These are phyloP conservation scores for Caenorhabditis plicata DNA, from an alignment of 2,888 invertebrate genomes.

Conservation along the genomic window DNA sequence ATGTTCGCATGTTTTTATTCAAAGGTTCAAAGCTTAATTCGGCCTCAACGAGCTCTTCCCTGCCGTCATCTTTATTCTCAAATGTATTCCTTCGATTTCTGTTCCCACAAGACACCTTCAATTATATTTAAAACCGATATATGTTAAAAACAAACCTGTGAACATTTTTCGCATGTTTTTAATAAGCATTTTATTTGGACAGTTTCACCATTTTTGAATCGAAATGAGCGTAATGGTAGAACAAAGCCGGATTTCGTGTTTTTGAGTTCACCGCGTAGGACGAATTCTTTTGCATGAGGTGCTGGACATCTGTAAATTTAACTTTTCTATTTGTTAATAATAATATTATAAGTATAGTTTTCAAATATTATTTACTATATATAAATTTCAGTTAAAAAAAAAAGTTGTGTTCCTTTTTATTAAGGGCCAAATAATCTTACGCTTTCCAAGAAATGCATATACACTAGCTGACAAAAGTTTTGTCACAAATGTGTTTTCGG, in stretches of 20 bases:
- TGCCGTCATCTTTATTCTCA: not conserved
- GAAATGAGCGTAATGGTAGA: conserved; percentile 40
- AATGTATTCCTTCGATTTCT: conserved; percentile 14
- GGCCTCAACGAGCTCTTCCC: conserved; percentile 8
- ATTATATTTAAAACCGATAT: not conserved
- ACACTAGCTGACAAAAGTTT: no score
- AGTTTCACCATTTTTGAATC: conserved; percentile 32
- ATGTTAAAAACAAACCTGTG: conserved; percentile 12
- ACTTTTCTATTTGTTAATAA: not conserved
- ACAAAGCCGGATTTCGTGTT: conserved; percentile 27
- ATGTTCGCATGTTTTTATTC: no score
- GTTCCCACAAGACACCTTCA: conserved; percentile 11
- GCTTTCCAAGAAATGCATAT: no score
- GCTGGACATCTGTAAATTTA: conserved; percentile 30
- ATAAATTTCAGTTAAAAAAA: no score
- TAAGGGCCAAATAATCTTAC: no score
- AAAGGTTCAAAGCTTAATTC: no score
- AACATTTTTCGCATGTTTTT: conserved; percentile 30
- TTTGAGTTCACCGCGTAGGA: conserved; percentile 31
- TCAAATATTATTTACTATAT: no score
- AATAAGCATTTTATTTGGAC: conserved; percentile 38
- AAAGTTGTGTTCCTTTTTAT: no score
- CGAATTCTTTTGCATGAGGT: conserved; percentile 34
- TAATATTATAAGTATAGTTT: not conserved
- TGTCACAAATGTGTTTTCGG: no score